Evolutionary conservation across 2,797 vertebrate species (phyloP).

Genomic region (Trichosurus vulpecula): DNA sequence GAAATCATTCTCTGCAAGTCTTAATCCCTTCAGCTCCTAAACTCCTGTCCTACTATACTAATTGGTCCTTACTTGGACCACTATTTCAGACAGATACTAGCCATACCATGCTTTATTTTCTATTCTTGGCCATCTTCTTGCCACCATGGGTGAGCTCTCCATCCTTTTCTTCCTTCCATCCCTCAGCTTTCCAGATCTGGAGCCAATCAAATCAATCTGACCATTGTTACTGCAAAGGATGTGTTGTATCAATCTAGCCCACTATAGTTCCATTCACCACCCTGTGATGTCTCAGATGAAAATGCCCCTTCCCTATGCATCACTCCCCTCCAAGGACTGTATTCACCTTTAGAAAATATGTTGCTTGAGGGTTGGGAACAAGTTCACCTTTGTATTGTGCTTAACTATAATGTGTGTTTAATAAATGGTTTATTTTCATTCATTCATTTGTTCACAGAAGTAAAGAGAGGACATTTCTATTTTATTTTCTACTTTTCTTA

Average conservation of each 20-base stretch:
- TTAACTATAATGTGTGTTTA: not conserved
- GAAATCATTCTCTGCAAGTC: not conserved
- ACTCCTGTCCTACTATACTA: not conserved
- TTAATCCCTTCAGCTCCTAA: not conserved
- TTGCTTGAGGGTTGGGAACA: not conserved
- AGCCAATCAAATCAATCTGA: not conserved
- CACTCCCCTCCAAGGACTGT: not conserved
- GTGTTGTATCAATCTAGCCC: not conserved
- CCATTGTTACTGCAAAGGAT: not conserved
- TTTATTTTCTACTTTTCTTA: conserved; percentile 46
- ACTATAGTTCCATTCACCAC: not conserved
- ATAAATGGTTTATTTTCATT: not conserved
- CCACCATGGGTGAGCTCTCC: not conserved
- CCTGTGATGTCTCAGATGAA: not conserved
- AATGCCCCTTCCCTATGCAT: not conserved
- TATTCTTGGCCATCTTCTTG: not conserved
- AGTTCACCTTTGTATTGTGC: not conserved
- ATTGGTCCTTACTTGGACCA: not conserved
- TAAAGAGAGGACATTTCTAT: not conserved
- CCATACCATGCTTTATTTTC: not conserved
- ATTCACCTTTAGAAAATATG: no score
- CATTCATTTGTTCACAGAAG: not conserved
- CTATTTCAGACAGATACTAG: not conserved
- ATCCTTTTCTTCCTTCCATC: not conserved
- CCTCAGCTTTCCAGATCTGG: not conserved